Conservation (phyloP, 1,140 invertebrate species). For the Euura saliciscinereae region DNA sequence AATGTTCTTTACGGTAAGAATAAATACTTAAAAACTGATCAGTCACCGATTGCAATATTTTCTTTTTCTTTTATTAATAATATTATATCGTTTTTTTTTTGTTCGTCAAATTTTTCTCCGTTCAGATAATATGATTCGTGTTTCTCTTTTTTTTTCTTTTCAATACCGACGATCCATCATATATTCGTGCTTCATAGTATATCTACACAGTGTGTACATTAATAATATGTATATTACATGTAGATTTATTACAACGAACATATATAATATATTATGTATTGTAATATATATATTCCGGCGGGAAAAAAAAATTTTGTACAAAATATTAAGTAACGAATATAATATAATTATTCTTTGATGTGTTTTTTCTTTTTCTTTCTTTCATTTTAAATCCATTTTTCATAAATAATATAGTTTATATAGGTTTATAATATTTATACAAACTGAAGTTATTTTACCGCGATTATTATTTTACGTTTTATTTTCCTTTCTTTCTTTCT, state of each 20-base stretch:
- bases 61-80: too few relatives aligned
- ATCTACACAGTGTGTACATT: too few relatives aligned
- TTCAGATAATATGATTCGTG: too few relatives aligned
- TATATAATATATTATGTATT: too few relatives aligned
- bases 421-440: background rate
- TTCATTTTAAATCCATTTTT: background rate
- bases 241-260: too few relatives aligned
- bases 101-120: too few relatives aligned
- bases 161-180: too few relatives aligned
- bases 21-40: conserved; percentile 5
- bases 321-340: conserved; percentile 28
- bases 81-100: too few relatives aligned
- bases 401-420: conserved; percentile 1
- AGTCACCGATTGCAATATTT: background rate
- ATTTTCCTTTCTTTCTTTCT: background rate
- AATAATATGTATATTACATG: too few relatives aligned
- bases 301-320: conserved; percentile 27
- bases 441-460: conserved; percentile 3
- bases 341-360: conserved; percentile 18
- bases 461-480: background rate
- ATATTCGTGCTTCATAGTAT: too few relatives aligned
- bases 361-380: too few relatives aligned
- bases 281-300: background rate
- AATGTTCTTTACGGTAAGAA: background rate
- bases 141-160: background rate